phyloP scores from a whole-genome alignment of 92 coral and sea anemone genomes.

The Epizoanthus scotinus region DNA sequence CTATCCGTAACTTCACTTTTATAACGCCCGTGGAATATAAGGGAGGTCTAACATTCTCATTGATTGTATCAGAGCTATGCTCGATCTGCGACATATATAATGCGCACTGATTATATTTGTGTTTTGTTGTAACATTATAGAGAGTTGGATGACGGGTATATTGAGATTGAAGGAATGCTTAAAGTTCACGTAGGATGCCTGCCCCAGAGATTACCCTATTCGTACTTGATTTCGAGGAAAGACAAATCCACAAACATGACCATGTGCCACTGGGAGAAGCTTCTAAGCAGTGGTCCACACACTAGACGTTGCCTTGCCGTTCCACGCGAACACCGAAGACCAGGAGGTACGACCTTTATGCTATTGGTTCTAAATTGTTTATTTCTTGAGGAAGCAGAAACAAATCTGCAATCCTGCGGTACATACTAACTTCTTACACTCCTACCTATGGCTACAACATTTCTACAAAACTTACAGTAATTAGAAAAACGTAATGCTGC shows the following conservation, averaged over 20 bases:
- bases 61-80: no score
- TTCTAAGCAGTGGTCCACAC: slow-evolving; percentile 23
- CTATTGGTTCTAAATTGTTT: neutral
- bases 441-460: no score
- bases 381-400: neutral
- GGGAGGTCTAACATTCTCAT: no score
- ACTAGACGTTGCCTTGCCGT: slow-evolving; percentile 2
- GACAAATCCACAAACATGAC: slow-evolving; percentile 1
- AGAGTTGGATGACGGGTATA: slow-evolving; percentile 16
- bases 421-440: no score
- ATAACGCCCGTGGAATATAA: no score
- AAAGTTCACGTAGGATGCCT: neutral
- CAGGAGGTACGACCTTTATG: slow-evolving; percentile 15
- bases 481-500: no score
- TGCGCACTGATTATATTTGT: no score
- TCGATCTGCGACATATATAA: no score
- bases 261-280: slow-evolving; percentile 8
- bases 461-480: no score
- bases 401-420: no score
- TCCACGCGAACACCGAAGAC: neutral
- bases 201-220: slow-evolving; percentile 11
- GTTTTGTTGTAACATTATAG: neutral
- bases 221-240: slow-evolving; percentile 20
- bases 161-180: neutral
- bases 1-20: no score